Base-by-base conservation (phyloP, 2,113 vertebrate species). In the Percopsis transmontana region DNA sequence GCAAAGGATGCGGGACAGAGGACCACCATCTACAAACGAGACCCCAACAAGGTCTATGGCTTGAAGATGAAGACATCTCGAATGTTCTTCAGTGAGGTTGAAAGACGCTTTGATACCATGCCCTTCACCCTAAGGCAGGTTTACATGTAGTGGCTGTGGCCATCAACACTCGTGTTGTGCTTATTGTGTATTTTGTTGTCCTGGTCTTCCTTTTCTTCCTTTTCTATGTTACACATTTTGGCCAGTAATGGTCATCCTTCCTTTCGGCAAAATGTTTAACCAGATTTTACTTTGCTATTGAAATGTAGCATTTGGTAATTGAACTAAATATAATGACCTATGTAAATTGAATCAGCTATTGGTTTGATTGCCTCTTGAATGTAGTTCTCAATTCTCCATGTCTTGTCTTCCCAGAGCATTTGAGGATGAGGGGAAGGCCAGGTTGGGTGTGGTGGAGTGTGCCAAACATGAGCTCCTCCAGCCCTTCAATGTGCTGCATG, bases 21-120 rank as follows among this genome's bases (percentile, higher is more conserved):
- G 89, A 99, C 97, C 69, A 99, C 97, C 0, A 96, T 99, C 77
- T 99, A 97, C 86, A 99, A 99, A 84, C 90, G 97, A 88, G 96
- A 99, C 87, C 96, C 97, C 50, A 95, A 93, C 88, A 99, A 98
- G 82, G 95, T 98, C 75, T 99, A 99, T 4, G 96, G 96, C 62
- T 74, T 99, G 79, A 99, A 98, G 90, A 99, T 99, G 97, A 99
- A 99, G 92, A 95, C 97, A 19, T 99, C 97, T 47, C 95, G 97
- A 79, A 93, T 93, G 57, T 99, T 99, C 90, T 97, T 99, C 90
- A 98, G 97, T 38, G 97, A 99, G 87, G 95, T 99, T 79, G 96
- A 98, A 87, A 91, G 95, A 74, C 95, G 97, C 74, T 99, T 98
- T 16, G 95, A 96, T 73, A 93, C 94, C 39, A 98, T 99, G 97